A percentile compares a stretch with the other conserved stretches of the same genome.
phyloP scores from a whole-genome alignment of 2,113 vertebrate species.

The Psittacula cyanocephala region DNA sequence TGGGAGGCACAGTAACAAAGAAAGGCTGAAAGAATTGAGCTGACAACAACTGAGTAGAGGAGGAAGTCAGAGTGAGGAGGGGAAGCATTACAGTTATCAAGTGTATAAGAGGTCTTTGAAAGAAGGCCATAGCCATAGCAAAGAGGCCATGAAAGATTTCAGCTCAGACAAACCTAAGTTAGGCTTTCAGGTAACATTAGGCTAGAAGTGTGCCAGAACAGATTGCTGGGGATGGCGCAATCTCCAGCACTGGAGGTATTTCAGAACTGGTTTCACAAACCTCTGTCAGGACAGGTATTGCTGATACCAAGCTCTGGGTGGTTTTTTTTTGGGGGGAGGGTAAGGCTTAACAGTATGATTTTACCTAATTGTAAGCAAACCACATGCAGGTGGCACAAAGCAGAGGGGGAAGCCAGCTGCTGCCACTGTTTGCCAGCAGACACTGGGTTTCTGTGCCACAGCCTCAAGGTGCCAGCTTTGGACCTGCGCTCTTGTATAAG shows the following conservation, averaged over 20 bases:
- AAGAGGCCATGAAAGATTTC: background rate
- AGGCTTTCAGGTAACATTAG: background rate
- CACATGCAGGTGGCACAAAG: background rate
- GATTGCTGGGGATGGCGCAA: background rate
- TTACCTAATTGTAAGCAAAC: background rate
- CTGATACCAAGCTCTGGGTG: background rate
- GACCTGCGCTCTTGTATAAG: background rate
- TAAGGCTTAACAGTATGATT: background rate
- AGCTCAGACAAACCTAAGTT: background rate
- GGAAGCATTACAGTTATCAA: background rate
- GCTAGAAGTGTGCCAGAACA: background rate
- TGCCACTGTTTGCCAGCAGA: background rate
- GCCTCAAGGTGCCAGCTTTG: background rate
- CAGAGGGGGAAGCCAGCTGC: background rate
- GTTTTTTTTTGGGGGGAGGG: background rate
- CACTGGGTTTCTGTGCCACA: background rate
- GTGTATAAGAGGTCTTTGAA: background rate
- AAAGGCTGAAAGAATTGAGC: background rate
- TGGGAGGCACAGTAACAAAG: background rate
- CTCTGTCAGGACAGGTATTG: background rate
- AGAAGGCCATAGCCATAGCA: background rate
- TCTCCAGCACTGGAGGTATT: background rate
- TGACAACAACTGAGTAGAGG: background rate
- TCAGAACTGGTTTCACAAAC: background rate
- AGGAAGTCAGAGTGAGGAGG: background rate